Conservation (phyloP, 1,140 invertebrate species). For the Aphelenchoides avenae region DNA sequence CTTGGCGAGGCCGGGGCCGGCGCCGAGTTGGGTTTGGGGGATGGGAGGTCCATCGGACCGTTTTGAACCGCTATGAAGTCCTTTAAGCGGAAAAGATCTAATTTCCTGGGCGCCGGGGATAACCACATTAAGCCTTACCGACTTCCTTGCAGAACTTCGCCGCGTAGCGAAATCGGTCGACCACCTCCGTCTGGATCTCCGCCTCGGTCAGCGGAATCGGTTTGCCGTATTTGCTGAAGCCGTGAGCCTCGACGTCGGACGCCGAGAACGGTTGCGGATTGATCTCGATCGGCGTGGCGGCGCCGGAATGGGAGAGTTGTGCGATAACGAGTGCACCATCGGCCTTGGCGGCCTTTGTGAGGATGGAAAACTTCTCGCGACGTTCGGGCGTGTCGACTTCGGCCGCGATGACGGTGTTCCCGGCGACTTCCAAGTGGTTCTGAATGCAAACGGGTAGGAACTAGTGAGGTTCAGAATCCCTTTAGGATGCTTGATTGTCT, state of each 20-base stretch:
- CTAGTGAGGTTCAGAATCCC: too few species aligned
- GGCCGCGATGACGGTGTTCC: conserved; percentile 14
- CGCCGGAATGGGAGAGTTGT: conserved; percentile 33
- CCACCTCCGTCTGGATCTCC: conserved; percentile 46
- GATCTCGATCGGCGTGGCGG: conserved; percentile 29
- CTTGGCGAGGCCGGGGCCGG: too few species aligned
- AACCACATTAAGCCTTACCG: conserved; percentile 23
- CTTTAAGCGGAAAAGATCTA: too few species aligned
- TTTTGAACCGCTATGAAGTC: too few species aligned
- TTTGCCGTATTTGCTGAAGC: conserved; percentile 19
- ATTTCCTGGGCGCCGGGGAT: too few species aligned
- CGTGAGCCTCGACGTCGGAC: conserved; percentile 29
- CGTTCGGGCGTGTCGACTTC: conserved; percentile 10
- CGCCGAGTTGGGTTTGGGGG: too few species aligned
- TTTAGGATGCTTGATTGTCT: too few species aligned
- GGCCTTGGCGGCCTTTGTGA: conserved; percentile 18
- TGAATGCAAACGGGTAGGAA: too few species aligned
- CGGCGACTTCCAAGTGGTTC: conserved; percentile 15
- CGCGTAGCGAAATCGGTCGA: conserved; percentile 43
- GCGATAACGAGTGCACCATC: too few species aligned
- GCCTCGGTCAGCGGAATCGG: conserved; percentile 39
- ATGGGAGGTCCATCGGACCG: too few species aligned
- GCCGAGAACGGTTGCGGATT: conserved; percentile 35
- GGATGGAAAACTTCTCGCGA: background rate
- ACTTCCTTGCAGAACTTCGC: conserved; percentile 29